Conservation (phyloP, 2,113 vertebrate genomes). For the Sphyrna mokarran region DNA sequence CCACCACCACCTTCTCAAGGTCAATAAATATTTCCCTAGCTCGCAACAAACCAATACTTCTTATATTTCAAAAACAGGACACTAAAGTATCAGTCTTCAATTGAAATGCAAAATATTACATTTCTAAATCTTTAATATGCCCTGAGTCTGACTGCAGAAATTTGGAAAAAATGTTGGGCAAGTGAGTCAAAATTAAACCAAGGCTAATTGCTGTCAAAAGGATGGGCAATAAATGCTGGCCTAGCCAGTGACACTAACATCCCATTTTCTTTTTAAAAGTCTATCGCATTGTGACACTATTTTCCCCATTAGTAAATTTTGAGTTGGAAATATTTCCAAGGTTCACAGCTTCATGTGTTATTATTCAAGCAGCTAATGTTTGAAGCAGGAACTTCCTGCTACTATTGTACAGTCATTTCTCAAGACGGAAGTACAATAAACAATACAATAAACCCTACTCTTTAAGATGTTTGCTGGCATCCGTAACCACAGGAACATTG, state of each 20-base stretch:
- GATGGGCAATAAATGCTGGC: too few relatives aligned
- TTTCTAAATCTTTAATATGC: neutral
- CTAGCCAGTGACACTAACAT: too few relatives aligned
- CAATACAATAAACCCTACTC: neutral
- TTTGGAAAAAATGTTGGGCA: neutral
- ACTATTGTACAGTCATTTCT: neutral
- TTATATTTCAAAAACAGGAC: neutral
- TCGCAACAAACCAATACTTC: too few relatives aligned
- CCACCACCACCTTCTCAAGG: too few relatives aligned
- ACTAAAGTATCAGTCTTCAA: neutral
- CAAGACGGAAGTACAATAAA: neutral
- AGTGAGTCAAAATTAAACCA: neutral
- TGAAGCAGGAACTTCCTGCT: slow-evolving; percentile 28
- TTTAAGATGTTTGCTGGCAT: neutral
- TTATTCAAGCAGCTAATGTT: neutral
- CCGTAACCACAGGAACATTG: neutral
- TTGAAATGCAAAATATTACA: neutral
- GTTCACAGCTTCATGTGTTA: neutral
- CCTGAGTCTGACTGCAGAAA: neutral
- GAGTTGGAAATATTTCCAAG: neutral
- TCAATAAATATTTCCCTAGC: too few relatives aligned
- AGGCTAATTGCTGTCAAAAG: neutral
- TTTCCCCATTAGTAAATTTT: neutral
- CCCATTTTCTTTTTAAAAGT: too few relatives aligned
- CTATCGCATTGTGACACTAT: neutral